Conservation (phyloP, 2,888 invertebrate species). For the Pollenia griseotomentosa region DNA sequence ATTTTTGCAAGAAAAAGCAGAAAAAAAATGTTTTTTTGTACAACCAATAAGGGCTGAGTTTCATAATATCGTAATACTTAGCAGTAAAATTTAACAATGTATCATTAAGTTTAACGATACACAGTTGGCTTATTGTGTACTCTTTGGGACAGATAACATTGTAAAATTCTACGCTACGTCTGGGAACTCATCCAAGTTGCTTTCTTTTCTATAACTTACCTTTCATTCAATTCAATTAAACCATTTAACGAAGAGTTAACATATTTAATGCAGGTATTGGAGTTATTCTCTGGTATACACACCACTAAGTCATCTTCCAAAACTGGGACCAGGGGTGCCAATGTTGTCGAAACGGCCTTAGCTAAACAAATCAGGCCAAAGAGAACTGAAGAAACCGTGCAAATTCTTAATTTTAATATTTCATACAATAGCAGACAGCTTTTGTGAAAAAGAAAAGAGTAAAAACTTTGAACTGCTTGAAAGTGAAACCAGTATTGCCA, state of each 20-base stretch:
- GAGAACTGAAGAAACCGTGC: background rate
- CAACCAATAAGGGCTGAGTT: too few species aligned
- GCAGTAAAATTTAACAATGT: too few species aligned
- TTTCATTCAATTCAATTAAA: slow-evolving; percentile 65
- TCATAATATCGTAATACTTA: too few species aligned
- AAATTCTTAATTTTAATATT: slow-evolving; percentile 19
- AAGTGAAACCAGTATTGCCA: background rate
- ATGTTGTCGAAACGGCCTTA: slow-evolving; percentile 14
- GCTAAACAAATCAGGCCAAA: background rate
- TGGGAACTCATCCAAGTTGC: too few species aligned
- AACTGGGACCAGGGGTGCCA: background rate
- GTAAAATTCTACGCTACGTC: too few species aligned
- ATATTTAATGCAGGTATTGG: slow-evolving; percentile 47
- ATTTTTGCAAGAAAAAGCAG: too few species aligned
- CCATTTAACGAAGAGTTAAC: slow-evolving; percentile 64
- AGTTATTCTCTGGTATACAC: slow-evolving; percentile 48
- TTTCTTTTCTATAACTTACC: slow-evolving; percentile 24
- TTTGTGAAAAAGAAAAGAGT: background rate
- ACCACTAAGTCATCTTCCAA: slow-evolving; percentile 47
- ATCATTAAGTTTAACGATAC: too few species aligned
- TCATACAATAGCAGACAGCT: slow-evolving; percentile 3
- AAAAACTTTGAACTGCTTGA: background rate
- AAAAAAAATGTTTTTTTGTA: too few species aligned
- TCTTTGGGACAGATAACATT: too few species aligned
- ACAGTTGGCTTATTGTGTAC: too few species aligned